These are phyloP conservation scores for Cryptocephalus primarius DNA, from an alignment of 2,888 invertebrate genomes.

Conservation along the genomic window DNA sequence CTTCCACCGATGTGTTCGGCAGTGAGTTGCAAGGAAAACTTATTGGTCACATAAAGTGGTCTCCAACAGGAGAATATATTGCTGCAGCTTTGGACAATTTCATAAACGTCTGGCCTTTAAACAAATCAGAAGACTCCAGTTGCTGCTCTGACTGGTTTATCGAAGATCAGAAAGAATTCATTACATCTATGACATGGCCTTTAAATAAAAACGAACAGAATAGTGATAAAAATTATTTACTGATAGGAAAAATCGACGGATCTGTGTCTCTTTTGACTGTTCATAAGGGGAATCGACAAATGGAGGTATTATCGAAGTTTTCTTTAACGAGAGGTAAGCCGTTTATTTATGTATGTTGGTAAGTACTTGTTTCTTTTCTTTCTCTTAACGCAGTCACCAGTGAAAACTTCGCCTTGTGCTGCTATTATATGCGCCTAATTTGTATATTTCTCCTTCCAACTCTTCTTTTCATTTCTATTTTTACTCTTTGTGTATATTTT, in stretches of 20 bases:
- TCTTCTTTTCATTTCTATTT: no score
- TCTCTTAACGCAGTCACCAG: no score
- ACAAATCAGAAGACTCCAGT: constrained; percentile 23
- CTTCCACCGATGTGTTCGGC: constrained; percentile 39
- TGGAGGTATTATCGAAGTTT: constrained; percentile 31
- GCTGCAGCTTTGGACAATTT: constrained; percentile 47
- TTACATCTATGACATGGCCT: constrained; percentile 44
- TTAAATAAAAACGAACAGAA: constrained; percentile 19
- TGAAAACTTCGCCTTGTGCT: no score
- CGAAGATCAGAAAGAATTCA: constrained; percentile 38
- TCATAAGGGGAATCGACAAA: constrained; percentile 22
- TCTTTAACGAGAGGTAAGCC: constrained; percentile 31
- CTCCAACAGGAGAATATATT: constrained; percentile 41
- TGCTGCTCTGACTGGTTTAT: constrained; percentile 34
- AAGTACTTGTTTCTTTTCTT: no score
- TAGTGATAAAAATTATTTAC: constrained; percentile 31
- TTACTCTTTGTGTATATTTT: no score
- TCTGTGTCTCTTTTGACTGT: constrained; percentile 34
- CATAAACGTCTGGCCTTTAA: constrained; percentile 47
- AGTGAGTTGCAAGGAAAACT: constrained; percentile 36
- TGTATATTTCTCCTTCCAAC: no score
- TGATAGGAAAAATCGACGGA: constrained; percentile 45
- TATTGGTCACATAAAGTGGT: constrained; percentile 41
- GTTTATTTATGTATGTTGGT: no score
- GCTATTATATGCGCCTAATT: no score